phyloP scores from a whole-genome alignment of 1,140 invertebrate species.

The Arion vulgaris region DNA sequence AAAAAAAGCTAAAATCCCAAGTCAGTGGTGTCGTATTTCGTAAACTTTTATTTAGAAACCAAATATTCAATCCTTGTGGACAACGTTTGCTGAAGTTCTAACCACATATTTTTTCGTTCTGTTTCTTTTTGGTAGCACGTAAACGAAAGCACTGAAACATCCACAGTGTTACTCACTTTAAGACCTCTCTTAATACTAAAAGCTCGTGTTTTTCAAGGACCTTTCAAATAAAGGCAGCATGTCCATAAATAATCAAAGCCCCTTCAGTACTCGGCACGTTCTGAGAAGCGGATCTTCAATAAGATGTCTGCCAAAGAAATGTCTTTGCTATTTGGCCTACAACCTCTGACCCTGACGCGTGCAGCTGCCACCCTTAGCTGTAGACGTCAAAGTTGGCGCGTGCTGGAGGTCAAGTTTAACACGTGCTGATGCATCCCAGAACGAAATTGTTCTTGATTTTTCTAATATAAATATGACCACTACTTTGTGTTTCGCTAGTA shows the following conservation, averaged over 20 bases:
- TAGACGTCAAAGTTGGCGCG: conserved; percentile 12
- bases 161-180: background rate
- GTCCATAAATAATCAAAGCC: conserved; percentile 14
- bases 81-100: no score
- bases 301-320: conserved; percentile 14
- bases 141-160: background rate
- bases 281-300: conserved; percentile 5
- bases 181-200: background rate
- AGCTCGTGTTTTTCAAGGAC: conserved; percentile 1
- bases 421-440: conserved; percentile 3
- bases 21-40: no score
- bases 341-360: conserved; percentile 12
- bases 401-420: conserved; percentile 16
- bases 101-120: no score
- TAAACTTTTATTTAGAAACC: no score
- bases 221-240: conserved; percentile 1
- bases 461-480: background rate
- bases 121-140: no score
- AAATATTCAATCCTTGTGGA: no score
- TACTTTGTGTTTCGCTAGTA: background rate
- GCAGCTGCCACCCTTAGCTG: conserved; percentile 11
- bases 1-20: no score
- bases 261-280: conserved; percentile 9
- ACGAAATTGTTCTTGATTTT: conserved; percentile 9
- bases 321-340: background rate